Percentiles rank a stretch among this genome's conserved stretches.
Conservation (phyloP, 2,797 vertebrate species). For the Enteromius unitaeniatus region DNA sequence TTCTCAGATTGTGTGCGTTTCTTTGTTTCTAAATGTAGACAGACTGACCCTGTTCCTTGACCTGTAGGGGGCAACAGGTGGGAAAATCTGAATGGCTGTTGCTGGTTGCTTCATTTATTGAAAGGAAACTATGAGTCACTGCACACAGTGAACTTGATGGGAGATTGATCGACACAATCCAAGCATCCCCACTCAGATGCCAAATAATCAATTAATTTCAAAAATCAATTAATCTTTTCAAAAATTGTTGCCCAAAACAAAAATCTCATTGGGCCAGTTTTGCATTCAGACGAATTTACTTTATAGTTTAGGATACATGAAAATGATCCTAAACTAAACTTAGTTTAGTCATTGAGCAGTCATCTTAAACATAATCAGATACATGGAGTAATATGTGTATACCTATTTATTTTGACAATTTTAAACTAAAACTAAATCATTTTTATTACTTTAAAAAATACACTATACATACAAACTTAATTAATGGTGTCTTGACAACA, state of each 20-base stretch:
- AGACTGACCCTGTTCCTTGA: slow-evolving; percentile 16
- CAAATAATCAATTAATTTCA: no score
- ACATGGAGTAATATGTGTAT: background rate
- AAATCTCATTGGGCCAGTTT: background rate
- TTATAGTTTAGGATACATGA: background rate
- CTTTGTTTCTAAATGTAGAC: slow-evolving; percentile 32
- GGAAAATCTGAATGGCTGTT: background rate
- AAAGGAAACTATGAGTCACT: slow-evolving; percentile 22
- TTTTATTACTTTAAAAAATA: background rate
- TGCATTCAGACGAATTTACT: background rate
- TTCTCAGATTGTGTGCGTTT: slow-evolving; percentile 15
- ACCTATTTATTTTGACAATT: background rate
- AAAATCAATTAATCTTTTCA: background rate
- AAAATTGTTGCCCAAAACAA: background rate
- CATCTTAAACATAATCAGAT: no score
- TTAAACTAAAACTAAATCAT: background rate
- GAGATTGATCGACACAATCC: background rate
- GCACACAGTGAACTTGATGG: background rate
- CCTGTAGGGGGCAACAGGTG: slow-evolving; percentile 18
- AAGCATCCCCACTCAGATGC: background rate
- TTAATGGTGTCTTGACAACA: background rate
- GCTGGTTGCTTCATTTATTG: background rate
- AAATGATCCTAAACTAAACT: no score
- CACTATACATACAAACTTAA: background rate
- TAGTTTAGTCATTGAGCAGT: no score